Percentiles rank a stretch among this genome's conserved stretches.
Conservation (phyloP, 53 echinoderm and acorn worm genomes). For the Glandiceps talaboti region DNA sequence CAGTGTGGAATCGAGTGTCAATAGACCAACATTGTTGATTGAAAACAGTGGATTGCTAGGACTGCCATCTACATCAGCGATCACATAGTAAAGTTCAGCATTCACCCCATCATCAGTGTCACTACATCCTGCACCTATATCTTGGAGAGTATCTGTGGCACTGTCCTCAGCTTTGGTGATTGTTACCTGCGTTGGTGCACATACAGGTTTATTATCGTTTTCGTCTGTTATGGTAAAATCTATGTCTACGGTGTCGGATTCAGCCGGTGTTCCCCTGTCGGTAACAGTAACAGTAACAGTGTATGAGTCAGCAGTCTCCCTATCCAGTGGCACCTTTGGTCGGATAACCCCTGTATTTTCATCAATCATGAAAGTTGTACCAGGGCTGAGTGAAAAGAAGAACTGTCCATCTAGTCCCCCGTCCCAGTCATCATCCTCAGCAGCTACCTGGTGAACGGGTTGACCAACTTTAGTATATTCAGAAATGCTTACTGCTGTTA, state of each 20-base stretch:
- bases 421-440: neutral
- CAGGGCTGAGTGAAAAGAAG: neutral
- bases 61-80: slow-evolving; percentile 38
- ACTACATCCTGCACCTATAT: slow-evolving; percentile 8
- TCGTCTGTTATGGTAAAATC: neutral
- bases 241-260: slow-evolving; percentile 6
- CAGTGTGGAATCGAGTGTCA: neutral
- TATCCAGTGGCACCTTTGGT: neutral
- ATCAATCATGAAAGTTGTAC: neutral
- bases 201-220: neutral
- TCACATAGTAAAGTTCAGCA: slow-evolving; percentile 66
- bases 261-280: neutral
- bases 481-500: neutral
- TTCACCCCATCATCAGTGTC: slow-evolving; percentile 56
- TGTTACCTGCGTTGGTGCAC: neutral
- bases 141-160: slow-evolving; percentile 26
- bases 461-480: neutral
- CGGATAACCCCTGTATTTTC: neutral
- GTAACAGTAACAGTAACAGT: neutral
- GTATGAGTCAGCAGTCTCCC: neutral
- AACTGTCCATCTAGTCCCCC: neutral
- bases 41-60: neutral
- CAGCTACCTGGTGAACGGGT: neutral
- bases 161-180: neutral
- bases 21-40: neutral